Evolutionary conservation across 2,113 vertebrate species (phyloP), one percentile per base, ranked within the genome.

Genomic region (Ornithorhynchus anatinus): DNA sequence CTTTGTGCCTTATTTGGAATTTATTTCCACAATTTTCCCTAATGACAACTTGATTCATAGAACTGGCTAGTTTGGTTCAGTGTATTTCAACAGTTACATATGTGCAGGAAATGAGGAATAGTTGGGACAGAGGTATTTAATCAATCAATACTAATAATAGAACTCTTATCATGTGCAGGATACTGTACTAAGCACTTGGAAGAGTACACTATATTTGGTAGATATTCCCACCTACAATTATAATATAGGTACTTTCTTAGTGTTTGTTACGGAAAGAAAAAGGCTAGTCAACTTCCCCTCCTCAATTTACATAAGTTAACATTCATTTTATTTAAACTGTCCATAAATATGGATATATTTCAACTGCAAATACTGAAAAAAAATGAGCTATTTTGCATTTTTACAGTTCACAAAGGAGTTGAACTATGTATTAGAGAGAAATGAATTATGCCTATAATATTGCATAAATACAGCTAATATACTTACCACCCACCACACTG

Each of bases 341-440:
- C 4, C 23, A 57, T n/a, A 48, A 50, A 23, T 51, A 15, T 36
- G 52, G 51, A 48, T 63, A 33, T 33, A 53, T 56, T 72, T 72
- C 15, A 61, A 64, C 20, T 62, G 35, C n/a, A 51, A 23, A 7
- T 38, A 19, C 62, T n/a, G n/a, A 39, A 32, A 47, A 76, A 37
- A 43, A 62, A 72, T 43, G 36, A 52, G 8, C 10, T 58, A 56
- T 32, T 69, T 76, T 67, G 52, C 13, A 61, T 69, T 61, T 7
- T n/a, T 43, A 22, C 8, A 48, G 13, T 38, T 52, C 29, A 65
- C 1, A 44, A 1, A 10, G 5, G 22, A 6, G 6, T 50, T 69
- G 27, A 65, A 62, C 8, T 33, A 19, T 14, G n/a, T 31, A 16
- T 50, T 11, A 22, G 29, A 44, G 40, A 42, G 4, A 44, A 62